Evolutionary conservation across 2,113 vertebrate species (phyloP).

Genomic region (Marcusenius ussheri): DNA sequence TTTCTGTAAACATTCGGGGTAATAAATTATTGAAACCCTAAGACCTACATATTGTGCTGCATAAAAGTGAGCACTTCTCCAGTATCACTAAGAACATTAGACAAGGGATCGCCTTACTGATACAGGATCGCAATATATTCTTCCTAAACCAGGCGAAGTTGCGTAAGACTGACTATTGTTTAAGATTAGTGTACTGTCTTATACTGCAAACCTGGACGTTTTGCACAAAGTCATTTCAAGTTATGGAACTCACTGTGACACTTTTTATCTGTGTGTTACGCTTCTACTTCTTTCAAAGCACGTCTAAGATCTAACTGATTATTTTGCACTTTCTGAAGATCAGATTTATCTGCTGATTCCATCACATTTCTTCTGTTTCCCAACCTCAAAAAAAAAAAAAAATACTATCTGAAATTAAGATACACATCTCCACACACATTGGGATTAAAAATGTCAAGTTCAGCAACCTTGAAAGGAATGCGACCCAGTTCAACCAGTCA

Average conservation of each 20-base stretch:
- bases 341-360: neutral
- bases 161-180: neutral
- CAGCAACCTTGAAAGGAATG: neutral
- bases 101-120: neutral
- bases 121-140: neutral
- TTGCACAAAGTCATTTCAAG: neutral
- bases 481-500: neutral
- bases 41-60: neutral
- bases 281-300: neutral
- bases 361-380: neutral
- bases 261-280: neutral
- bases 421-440: neutral
- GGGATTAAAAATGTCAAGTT: neutral
- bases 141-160: neutral
- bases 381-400: neutral
- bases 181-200: neutral
- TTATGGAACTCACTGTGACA: neutral
- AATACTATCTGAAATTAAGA: neutral
- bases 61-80: neutral
- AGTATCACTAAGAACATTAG: neutral
- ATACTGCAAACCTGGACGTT: neutral
- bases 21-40: neutral
- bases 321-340: neutral
- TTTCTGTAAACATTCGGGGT: neutral
- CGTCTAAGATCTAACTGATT: neutral